Conservation (phyloP, 2,113 vertebrate species). For the Dromaius novaehollandiae region DNA sequence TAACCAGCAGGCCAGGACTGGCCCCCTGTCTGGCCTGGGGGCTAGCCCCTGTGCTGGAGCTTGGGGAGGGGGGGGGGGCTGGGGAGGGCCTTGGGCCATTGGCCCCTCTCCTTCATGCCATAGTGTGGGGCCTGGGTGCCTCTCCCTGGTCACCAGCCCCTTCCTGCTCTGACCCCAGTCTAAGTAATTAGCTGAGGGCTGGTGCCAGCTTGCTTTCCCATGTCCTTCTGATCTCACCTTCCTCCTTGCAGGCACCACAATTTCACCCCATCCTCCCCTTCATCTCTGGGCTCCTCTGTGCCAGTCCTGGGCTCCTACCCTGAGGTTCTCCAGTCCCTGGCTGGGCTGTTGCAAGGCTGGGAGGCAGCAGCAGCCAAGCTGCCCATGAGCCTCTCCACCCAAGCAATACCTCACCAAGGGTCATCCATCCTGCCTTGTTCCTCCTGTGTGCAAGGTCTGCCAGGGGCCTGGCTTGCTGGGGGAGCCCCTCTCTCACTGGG, state of each 20-base stretch:
- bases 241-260: background rate
- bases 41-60: background rate
- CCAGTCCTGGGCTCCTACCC: background rate
- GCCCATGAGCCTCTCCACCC: background rate
- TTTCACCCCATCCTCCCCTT: no score
- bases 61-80: background rate
- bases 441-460: background rate
- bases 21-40: background rate
- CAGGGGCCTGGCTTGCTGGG: background rate
- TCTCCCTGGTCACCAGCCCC: background rate
- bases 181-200: background rate
- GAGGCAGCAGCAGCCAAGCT: background rate
- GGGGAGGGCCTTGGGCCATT: background rate
- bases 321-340: background rate
- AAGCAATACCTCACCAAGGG: background rate
- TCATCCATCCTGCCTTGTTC: background rate
- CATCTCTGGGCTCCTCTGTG: no score
- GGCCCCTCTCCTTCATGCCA: background rate
- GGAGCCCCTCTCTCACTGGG: background rate
- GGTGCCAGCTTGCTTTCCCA: background rate
- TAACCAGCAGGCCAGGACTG: background rate
- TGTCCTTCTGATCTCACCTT: background rate
- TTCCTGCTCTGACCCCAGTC: background rate
- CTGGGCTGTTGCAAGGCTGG: background rate
- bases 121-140: background rate